Percentiles rank a stretch among this genome's conserved stretches.
Evolutionary conservation across 2,797 vertebrate genomes (phyloP).

Genomic region (Lophotriccus pileatus): DNA sequence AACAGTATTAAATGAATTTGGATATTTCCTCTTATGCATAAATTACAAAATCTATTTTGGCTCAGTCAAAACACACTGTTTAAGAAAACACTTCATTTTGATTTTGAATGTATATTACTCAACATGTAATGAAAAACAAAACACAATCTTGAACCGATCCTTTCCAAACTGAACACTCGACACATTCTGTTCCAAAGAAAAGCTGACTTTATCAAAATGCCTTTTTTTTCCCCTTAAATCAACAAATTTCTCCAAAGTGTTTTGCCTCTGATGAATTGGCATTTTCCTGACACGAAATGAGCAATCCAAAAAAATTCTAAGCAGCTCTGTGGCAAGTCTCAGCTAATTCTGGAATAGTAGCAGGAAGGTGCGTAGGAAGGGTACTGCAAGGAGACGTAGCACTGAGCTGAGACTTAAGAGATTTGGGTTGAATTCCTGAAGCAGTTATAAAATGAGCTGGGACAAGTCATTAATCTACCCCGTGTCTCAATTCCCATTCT

Average conservation of each 20-base stretch:
- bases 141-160: slow-evolving; percentile 20
- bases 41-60: slow-evolving; percentile 37
- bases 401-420: background rate
- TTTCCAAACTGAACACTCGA: slow-evolving; percentile 47
- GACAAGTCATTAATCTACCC: slow-evolving; percentile 29
- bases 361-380: slow-evolving; percentile 63
- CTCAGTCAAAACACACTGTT: slow-evolving; percentile 51
- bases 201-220: slow-evolving; percentile 56
- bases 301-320: slow-evolving; percentile 48
- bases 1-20: slow-evolving; percentile 2
- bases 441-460: slow-evolving; percentile 15
- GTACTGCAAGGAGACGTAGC: slow-evolving; percentile 3
- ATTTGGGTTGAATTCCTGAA: slow-evolving; percentile 48
- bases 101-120: slow-evolving; percentile 61
- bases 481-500: background rate
- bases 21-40: slow-evolving; percentile 13
- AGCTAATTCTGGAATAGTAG: slow-evolving; percentile 55
- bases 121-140: slow-evolving; percentile 58
- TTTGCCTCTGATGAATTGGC: slow-evolving; percentile 60
- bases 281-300: slow-evolving; percentile 59
- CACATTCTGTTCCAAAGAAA: slow-evolving; percentile 56
- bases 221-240: slow-evolving; percentile 23
- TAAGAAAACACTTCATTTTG: slow-evolving; percentile 63
- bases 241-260: slow-evolving; percentile 44
- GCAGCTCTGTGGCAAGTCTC: slow-evolving; percentile 46